Percentiles rank a stretch among this genome's conserved stretches.
phyloP scores from a whole-genome alignment of 2,888 invertebrate species.

The Drosophila eohydei region DNA sequence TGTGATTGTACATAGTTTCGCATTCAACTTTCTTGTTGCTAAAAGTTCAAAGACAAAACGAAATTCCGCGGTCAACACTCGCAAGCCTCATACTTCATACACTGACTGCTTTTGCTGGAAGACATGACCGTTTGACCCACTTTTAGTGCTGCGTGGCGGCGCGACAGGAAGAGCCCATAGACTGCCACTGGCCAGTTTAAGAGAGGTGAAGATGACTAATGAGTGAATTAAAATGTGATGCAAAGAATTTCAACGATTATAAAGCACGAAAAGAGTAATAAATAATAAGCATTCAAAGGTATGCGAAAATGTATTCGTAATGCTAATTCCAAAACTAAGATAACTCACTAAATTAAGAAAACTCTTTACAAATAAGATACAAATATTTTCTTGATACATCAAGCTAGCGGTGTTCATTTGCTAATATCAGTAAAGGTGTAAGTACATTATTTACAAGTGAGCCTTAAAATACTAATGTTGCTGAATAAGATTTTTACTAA shows the following conservation, averaged over 20 bases:
- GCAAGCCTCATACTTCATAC: slow-evolving; percentile 24
- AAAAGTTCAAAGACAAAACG: background rate
- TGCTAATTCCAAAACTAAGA: background rate
- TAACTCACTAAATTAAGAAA: background rate
- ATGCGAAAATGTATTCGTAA: slow-evolving; percentile 11
- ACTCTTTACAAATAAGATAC: background rate
- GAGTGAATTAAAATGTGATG: slow-evolving; percentile 74
- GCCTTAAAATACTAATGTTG: background rate
- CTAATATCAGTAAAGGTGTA: background rate
- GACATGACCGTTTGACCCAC: slow-evolving; percentile 85
- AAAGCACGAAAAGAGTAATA: slow-evolving; percentile 47
- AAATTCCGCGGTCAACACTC: slow-evolving; percentile 3
- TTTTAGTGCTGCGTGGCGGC: slow-evolving; percentile 65
- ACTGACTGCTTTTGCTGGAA: slow-evolving; percentile 49
- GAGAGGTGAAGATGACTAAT: slow-evolving; percentile 58
- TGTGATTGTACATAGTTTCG: background rate
- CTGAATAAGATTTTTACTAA: slow-evolving; percentile 85
- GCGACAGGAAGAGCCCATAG: slow-evolving; percentile 36
- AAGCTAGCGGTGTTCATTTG: background rate
- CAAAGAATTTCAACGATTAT: slow-evolving; percentile 46
- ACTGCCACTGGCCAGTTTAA: background rate
- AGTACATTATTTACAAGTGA: background rate
- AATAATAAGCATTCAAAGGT: slow-evolving; percentile 47
- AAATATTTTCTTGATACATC: background rate
- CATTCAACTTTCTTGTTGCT: slow-evolving; percentile 36